phyloP scores from a whole-genome alignment of 1,140 invertebrate species.

The Achroia grisella region DNA sequence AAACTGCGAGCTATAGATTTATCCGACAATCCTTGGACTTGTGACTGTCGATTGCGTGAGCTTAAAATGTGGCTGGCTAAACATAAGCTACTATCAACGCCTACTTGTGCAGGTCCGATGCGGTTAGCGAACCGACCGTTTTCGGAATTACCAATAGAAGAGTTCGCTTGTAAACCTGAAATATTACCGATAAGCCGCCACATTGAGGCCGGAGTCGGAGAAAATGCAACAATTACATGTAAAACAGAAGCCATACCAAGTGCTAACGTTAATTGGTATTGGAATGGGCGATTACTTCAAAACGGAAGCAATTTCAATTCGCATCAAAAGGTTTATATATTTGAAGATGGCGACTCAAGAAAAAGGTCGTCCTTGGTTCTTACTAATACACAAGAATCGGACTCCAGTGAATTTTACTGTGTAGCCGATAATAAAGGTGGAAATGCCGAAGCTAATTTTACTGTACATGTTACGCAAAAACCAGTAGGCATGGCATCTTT shows the following conservation, averaged over 20 bases:
- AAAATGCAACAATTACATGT: conserved; percentile 89
- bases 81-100: conserved; percentile 87
- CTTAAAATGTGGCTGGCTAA: conserved; percentile 89
- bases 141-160: conserved; percentile 83
- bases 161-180: conserved; percentile 91
- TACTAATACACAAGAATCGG: conserved; percentile 89
- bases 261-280: conserved; percentile 90
- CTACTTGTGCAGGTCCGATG: conserved; percentile 82
- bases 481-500: conserved; percentile 85
- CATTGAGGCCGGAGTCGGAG: conserved; percentile 84
- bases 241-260: conserved; percentile 85
- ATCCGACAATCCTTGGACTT: conserved; percentile 94
- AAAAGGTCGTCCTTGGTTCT: conserved; percentile 88
- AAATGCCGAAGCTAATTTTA: conserved; percentile 93
- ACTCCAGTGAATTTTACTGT: conserved; percentile 93
- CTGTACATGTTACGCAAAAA: conserved; percentile 85
- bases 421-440: conserved; percentile 94
- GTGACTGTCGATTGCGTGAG: conserved; percentile 88
- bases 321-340: conserved; percentile 87
- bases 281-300: conserved; percentile 85
- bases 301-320: conserved; percentile 87
- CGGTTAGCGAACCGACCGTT: conserved; percentile 81
- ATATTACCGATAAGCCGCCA: conserved; percentile 84
- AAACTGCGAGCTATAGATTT: conserved; percentile 88
- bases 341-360: conserved; percentile 82